Conservation (phyloP, 1,140 invertebrate species). For the Harpegnathos saltator region DNA sequence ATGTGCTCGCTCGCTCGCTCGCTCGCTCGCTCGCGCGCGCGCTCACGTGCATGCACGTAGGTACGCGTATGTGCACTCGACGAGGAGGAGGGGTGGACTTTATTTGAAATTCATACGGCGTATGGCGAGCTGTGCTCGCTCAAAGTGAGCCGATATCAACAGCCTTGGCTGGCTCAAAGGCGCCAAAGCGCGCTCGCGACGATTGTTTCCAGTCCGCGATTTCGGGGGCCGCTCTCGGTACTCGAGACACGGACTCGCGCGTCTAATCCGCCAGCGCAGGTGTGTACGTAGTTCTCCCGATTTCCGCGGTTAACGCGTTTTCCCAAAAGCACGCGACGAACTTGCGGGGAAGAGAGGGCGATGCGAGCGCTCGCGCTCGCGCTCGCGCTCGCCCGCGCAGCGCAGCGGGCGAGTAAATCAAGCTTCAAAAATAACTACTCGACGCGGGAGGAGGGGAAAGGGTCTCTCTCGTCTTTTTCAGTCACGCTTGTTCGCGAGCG, state of each 20-base stretch:
- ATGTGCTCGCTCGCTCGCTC: no score
- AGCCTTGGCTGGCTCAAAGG: constrained; percentile 67
- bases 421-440: no score
- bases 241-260: constrained; percentile 43
- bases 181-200: constrained; percentile 64
- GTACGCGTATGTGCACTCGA: not conserved
- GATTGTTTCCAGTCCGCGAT: constrained; percentile 69
- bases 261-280: constrained; percentile 39
- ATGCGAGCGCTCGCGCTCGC: no score
- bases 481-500: no score
- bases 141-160: constrained; percentile 76
- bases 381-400: no score
- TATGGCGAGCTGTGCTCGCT: constrained; percentile 49
- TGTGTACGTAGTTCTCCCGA: constrained; percentile 37
- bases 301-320: constrained; percentile 37
- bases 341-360: not conserved
- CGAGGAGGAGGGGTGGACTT: constrained; percentile 39
- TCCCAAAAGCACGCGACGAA: constrained; percentile 13
- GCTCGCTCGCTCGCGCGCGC: no score
- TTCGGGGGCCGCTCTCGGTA: constrained; percentile 52
- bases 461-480: no score
- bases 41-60: not conserved
- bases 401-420: no score
- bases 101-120: constrained; percentile 76
- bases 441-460: no score